phyloP scores from a whole-genome alignment of 2,888 invertebrate species.

The Hololepta plana region DNA sequence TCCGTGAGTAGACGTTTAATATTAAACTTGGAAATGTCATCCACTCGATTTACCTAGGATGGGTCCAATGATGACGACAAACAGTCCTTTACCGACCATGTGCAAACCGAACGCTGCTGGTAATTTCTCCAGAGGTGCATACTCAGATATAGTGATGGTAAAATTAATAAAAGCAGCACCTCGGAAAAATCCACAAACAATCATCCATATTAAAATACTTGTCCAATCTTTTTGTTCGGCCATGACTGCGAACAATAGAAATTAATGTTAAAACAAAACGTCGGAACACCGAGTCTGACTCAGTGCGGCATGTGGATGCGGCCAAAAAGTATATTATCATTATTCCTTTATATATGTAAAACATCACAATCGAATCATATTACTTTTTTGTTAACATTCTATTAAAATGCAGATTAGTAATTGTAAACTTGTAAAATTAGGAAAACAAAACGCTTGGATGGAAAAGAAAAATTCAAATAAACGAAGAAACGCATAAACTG shows the following conservation, averaged over 20 bases:
- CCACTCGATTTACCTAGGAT: constrained; percentile 39
- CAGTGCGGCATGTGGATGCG: no score
- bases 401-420: no score
- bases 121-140: constrained; percentile 47
- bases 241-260: constrained; percentile 36
- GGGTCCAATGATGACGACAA: constrained; percentile 51
- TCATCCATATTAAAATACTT: constrained; percentile 47
- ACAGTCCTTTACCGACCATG: constrained; percentile 57
- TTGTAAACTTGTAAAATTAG: no score
- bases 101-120: constrained; percentile 63
- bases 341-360: no score
- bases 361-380: constrained; percentile 10
- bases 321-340: no score
- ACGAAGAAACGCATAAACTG: no score
- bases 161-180: constrained; percentile 64
- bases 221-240: constrained; percentile 56
- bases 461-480: no score
- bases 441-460: no score
- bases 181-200: constrained; percentile 60
- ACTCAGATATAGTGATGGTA: constrained; percentile 61
- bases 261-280: constrained; percentile 11
- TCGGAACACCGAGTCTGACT: no score
- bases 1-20: neutral
- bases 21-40: neutral
- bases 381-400: no score